A percentile compares a stretch with the other conserved stretches of the same genome.
These are phyloP conservation scores for Aporrectodea caliginosa DNA, from an alignment of 1,140 invertebrate species.

Conservation along the genomic window DNA sequence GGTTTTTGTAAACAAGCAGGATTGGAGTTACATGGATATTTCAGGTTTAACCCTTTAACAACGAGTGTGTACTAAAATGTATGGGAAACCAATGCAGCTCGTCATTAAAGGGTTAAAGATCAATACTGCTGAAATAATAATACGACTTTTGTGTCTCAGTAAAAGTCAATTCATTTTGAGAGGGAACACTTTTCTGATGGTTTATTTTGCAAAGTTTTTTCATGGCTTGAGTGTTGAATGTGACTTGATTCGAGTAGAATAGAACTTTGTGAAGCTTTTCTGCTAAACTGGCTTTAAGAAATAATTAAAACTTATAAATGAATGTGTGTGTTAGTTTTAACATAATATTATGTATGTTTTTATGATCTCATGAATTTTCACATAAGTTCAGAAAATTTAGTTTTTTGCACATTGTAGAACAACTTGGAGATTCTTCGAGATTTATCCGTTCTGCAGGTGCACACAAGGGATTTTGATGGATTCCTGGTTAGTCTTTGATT, in stretches of 20 bases:
- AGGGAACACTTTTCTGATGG: too few species aligned
- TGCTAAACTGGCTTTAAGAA: not conserved
- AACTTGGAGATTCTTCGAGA: conserved; percentile 98
- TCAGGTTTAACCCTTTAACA: not conserved
- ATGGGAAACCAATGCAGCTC: too few species aligned
- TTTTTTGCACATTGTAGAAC: conserved; percentile 61
- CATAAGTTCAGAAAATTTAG: conserved; percentile 11
- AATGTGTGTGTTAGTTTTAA: conserved; percentile 9
- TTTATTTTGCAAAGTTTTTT: too few species aligned
- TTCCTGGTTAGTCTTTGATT: conserved; percentile 75
- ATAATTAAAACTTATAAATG: conserved; percentile 2
- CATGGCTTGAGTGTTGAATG: too few species aligned
- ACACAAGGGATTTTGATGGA: conserved; percentile 97
- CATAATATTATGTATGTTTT: not conserved
- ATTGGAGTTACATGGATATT: not conserved
- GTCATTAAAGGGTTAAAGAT: too few species aligned
- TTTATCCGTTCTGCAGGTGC: conserved; percentile 94
- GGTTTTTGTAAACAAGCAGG: not conserved
- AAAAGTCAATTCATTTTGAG: too few species aligned
- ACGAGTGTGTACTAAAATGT: too few species aligned
- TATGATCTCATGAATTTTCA: not conserved
- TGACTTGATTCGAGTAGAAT: not conserved
- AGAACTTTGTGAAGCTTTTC: not conserved
- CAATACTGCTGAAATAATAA: too few species aligned
- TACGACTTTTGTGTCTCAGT: too few species aligned